A percentile compares a stretch with the other conserved stretches of the same genome.
Conservation (phyloP, 2,888 invertebrate species). For the Drosophila merina region DNA sequence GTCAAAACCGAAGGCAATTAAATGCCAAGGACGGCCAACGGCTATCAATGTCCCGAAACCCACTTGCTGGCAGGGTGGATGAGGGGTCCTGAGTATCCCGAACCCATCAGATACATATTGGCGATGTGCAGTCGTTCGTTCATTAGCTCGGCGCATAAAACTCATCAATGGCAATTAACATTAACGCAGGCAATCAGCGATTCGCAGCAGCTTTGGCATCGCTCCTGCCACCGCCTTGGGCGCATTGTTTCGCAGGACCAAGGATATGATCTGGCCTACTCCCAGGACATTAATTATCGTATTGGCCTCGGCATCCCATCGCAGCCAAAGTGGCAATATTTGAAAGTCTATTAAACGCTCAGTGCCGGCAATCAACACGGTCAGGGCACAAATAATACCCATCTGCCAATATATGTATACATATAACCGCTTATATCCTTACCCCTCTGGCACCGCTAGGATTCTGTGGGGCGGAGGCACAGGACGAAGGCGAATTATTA, state of each 20-base stretch:
- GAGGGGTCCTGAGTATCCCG: not conserved
- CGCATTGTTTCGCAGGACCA: constrained; percentile 13
- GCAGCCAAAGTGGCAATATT: constrained; percentile 72
- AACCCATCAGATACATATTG: constrained; percentile 54
- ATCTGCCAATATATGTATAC: constrained; percentile 38
- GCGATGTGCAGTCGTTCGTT: constrained; percentile 74
- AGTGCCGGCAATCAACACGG: constrained; percentile 55
- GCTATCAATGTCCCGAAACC: constrained; percentile 13
- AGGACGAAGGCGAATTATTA: constrained; percentile 61
- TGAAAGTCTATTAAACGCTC: constrained; percentile 73
- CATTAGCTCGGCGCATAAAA: constrained; percentile 77
- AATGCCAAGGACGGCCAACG: constrained; percentile 31
- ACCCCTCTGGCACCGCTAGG: not conserved
- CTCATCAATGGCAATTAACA: constrained; percentile 79
- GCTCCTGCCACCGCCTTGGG: constrained; percentile 55
- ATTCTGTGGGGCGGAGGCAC: constrained; percentile 20
- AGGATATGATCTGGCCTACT: constrained; percentile 24
- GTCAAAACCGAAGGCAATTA: constrained; percentile 53
- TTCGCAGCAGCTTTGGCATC: constrained; percentile 19
- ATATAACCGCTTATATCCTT: constrained; percentile 1
- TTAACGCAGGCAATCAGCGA: constrained; percentile 75
- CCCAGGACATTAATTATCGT: constrained; percentile 74
- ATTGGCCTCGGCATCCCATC: constrained; percentile 37
- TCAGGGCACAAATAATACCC: constrained; percentile 34
- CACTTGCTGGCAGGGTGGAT: not conserved